phyloP scores from a whole-genome alignment of 2,113 vertebrate species.

The Lepidothrix coronata region DNA sequence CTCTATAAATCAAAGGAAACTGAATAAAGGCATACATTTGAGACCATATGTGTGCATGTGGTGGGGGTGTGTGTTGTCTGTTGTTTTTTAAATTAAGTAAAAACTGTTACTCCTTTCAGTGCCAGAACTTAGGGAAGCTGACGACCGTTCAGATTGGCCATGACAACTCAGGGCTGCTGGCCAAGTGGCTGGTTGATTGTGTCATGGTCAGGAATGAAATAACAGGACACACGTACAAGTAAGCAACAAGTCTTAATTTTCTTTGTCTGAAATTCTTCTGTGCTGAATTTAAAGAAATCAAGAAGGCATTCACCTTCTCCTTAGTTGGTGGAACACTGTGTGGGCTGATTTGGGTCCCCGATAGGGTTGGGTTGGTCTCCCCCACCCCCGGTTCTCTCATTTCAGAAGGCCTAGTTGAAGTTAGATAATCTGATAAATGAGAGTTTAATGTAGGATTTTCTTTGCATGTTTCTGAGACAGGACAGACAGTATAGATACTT shows the following conservation, averaged over 20 bases:
- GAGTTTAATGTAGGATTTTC: neutral
- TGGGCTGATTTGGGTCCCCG: neutral
- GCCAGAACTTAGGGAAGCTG: conserved; percentile 95
- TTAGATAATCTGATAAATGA: neutral
- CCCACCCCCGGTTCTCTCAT: neutral
- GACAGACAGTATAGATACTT: neutral
- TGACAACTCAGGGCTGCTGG: conserved; percentile 94
- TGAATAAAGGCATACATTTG: neutral
- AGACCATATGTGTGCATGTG: neutral
- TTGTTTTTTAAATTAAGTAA: conserved; percentile 26
- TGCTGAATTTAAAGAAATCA: neutral
- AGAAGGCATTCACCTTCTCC: neutral
- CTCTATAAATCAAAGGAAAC: neutral
- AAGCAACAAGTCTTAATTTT: conserved; percentile 69
- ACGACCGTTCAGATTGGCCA: conserved; percentile 95
- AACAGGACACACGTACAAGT: conserved; percentile 95
- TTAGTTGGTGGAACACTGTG: neutral
- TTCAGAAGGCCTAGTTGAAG: neutral
- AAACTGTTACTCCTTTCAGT: conserved; percentile 79
- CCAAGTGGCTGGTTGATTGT: conserved; percentile 97
- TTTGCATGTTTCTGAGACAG: neutral
- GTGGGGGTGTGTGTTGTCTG: neutral
- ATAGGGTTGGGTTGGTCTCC: neutral
- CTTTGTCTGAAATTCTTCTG: neutral
- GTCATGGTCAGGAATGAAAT: conserved; percentile 98